phyloP scores from a whole-genome alignment of 2,797 vertebrate species.

The Acanthurus tractus region DNA sequence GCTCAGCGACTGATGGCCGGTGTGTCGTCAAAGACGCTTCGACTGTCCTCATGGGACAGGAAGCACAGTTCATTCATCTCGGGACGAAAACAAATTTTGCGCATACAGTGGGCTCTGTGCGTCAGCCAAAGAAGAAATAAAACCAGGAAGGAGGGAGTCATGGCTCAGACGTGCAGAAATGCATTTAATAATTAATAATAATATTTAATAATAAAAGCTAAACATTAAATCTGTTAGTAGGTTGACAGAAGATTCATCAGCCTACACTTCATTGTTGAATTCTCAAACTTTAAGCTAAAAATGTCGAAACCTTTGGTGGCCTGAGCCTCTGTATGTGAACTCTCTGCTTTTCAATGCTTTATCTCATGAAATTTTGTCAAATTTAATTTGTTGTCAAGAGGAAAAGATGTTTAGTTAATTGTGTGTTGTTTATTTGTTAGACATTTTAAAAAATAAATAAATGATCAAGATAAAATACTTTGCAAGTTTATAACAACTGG shows the following conservation, averaged over 20 bases:
- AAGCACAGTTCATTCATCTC: slow-evolving; percentile 39
- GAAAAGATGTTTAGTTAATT: not conserved
- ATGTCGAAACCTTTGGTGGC: too few species aligned
- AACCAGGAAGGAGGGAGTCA: not conserved
- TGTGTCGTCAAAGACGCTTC: slow-evolving; percentile 7
- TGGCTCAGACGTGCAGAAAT: not conserved
- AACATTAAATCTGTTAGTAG: not conserved
- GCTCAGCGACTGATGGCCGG: slow-evolving; percentile 11
- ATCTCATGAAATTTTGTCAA: too few species aligned
- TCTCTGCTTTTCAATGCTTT: not conserved
- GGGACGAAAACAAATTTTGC: not conserved
- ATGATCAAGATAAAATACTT: not conserved
- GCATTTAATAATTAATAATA: not conserved
- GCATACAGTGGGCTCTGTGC: slow-evolving; percentile 14
- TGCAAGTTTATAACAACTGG: not conserved
- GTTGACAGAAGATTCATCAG: not conserved
- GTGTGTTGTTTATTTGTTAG: too few species aligned
- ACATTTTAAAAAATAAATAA: too few species aligned
- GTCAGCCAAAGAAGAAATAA: not conserved
- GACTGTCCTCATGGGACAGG: slow-evolving; percentile 14
- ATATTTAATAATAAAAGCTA: too few species aligned
- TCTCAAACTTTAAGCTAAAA: not conserved
- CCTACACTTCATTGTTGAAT: not conserved
- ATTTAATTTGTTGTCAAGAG: not conserved
- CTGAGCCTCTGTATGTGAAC: too few species aligned